Percentiles rank a stretch among this genome's conserved stretches.
These are phyloP conservation scores for Thinocorus orbignyianus DNA, from an alignment of 2,113 vertebrate genomes.

Conservation along the genomic window DNA sequence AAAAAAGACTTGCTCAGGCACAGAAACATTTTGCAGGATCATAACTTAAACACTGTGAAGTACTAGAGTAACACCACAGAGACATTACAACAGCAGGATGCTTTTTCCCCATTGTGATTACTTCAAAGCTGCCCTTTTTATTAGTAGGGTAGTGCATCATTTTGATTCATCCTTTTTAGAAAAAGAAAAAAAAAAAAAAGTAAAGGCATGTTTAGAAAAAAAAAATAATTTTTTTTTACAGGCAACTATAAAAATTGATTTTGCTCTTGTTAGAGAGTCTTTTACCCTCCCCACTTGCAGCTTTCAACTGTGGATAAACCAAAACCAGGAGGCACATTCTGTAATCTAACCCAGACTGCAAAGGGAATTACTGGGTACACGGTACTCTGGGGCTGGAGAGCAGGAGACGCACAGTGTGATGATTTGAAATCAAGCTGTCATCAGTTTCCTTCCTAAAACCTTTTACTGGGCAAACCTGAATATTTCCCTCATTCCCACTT, in stretches of 20 bases:
- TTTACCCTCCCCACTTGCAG: background rate
- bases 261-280: background rate
- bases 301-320: constrained; percentile 35
- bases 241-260: constrained; percentile 12
- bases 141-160: constrained; percentile 11
- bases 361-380: background rate
- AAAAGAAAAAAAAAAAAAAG: background rate
- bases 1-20: background rate
- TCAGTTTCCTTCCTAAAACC: constrained; percentile 19
- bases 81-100: constrained; percentile 27
- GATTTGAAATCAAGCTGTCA: constrained; percentile 43
- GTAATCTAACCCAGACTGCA: constrained; percentile 33
- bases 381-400: background rate
- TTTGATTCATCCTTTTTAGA: background rate
- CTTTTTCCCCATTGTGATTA: background rate
- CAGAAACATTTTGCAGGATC: background rate
- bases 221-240: background rate
- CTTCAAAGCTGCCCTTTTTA: constrained; percentile 51
- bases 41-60: constrained; percentile 6
- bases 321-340: constrained; percentile 51
- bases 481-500: background rate
- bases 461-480: background rate
- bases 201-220: background rate
- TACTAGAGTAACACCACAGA: background rate
- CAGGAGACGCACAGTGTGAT: background rate